Evolutionary conservation across 2,888 invertebrate species (phyloP).

Genomic region (Melinopterus prodromus): DNA sequence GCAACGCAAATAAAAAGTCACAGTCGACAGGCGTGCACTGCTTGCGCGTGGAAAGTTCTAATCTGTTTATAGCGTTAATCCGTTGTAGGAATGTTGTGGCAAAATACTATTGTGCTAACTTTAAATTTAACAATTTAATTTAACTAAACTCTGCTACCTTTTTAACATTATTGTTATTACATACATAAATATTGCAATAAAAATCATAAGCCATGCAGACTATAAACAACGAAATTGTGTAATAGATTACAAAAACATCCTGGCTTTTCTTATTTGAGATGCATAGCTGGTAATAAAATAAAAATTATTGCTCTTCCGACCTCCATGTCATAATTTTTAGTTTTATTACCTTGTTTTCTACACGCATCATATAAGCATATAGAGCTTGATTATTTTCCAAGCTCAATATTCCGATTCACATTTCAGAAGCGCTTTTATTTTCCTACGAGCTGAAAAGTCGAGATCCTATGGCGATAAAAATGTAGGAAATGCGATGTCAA

Average conservation of each 20-base stretch:
- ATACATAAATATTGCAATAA: no score
- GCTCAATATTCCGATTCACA: background rate
- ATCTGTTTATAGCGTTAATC: background rate
- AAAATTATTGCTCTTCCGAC: background rate
- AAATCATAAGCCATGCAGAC: no score
- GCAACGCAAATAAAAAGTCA: background rate
- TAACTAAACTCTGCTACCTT: no score
- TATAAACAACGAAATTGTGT: background rate
- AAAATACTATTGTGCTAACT: no score
- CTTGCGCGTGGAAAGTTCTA: background rate
- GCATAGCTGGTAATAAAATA: background rate
- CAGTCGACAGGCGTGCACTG: background rate
- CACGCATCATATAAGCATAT: background rate
- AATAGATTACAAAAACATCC: background rate
- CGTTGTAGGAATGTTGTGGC: background rate
- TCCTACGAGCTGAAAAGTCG: background rate
- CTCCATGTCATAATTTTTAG: background rate
- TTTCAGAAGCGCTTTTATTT: background rate
- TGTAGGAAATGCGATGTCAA: background rate
- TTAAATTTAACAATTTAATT: no score
- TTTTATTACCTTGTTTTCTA: conserved; percentile 4
- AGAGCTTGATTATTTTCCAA: background rate
- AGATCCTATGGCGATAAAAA: background rate
- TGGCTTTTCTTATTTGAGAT: background rate
- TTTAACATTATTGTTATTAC: no score